Conservation (phyloP, 1,140 invertebrate genomes). For the Homalodisca vitripennis region DNA sequence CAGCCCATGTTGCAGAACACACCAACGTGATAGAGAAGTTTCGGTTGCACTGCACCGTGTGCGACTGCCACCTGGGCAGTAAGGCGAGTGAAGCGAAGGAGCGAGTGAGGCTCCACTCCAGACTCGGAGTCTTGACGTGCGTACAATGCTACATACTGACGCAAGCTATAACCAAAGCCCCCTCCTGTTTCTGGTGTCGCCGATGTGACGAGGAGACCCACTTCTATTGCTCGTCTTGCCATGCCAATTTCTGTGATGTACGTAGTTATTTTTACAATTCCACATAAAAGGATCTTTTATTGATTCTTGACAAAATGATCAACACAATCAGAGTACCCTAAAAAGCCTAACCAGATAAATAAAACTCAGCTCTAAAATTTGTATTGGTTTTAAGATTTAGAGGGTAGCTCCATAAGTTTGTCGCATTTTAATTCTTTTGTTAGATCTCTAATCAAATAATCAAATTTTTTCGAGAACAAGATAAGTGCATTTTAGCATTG, state of each 20-base stretch:
- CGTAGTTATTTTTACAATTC: not conserved
- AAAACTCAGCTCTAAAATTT: not conserved
- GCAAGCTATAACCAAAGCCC: not conserved
- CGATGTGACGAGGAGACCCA: not conserved
- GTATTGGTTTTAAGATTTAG: not conserved
- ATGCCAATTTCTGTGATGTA: not conserved
- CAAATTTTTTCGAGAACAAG: too few relatives aligned
- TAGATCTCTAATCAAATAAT: too few relatives aligned
- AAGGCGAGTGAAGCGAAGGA: not conserved
- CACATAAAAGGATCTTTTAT: not conserved
- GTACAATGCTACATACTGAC: not conserved
- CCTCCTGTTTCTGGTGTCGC: not conserved
- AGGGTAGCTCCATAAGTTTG: not conserved
- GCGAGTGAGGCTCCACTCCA: not conserved
- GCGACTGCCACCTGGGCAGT: not conserved
- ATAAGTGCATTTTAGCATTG: too few relatives aligned
- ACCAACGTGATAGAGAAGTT: constrained; percentile 2
- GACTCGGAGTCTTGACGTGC: not conserved
- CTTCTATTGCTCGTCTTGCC: not conserved
- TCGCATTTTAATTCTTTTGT: too few relatives aligned
- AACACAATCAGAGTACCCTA: not conserved
- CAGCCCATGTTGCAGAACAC: not conserved
- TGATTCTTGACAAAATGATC: not conserved
- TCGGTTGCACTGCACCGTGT: constrained; percentile 13
- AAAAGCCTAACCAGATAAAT: not conserved